phyloP scores from a whole-genome alignment of 2,113 vertebrate species.

The human (Homo sapiens) region DNA sequence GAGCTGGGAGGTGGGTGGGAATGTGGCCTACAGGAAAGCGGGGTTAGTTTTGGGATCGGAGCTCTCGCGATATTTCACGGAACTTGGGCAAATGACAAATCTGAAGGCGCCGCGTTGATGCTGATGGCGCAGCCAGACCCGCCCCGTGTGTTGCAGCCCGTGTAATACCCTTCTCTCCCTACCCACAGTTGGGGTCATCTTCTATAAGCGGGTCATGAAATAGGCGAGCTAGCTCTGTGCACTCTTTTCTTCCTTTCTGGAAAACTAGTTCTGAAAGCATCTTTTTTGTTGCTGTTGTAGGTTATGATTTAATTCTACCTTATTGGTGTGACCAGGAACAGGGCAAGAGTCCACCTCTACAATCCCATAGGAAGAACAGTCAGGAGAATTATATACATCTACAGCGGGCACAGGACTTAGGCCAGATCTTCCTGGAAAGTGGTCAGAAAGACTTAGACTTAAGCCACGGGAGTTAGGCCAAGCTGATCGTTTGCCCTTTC shows the following conservation, averaged over 20 bases:
- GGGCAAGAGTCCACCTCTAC: neutral
- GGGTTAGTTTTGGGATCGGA: rapidly evolving
- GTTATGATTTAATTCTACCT: neutral
- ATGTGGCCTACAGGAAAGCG: rapidly evolving
- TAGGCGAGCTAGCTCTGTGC: neutral
- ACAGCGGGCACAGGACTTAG: neutral
- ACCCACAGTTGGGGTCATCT: neutral
- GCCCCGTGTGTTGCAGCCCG: rapidly evolving
- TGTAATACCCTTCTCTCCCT: neutral
- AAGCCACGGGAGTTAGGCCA: slow-evolving; percentile 60
- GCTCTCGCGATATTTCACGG: neutral
- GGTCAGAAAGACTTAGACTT: neutral
- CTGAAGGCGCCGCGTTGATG: rapidly evolving
- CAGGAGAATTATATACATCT: neutral
- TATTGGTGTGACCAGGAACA: neutral
- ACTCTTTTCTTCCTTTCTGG: neutral
- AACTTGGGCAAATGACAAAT: neutral
- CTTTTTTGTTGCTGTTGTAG: neutral
- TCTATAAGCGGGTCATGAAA: neutral
- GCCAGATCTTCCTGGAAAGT: neutral
- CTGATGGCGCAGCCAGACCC: rapidly evolving
- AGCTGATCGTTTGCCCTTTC: slow-evolving; percentile 69
- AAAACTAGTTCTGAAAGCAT: neutral
- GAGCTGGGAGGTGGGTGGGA: neutral
- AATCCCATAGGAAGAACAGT: neutral